Conservation (phyloP, 2,113 vertebrate species). For the Aix galericulata region DNA sequence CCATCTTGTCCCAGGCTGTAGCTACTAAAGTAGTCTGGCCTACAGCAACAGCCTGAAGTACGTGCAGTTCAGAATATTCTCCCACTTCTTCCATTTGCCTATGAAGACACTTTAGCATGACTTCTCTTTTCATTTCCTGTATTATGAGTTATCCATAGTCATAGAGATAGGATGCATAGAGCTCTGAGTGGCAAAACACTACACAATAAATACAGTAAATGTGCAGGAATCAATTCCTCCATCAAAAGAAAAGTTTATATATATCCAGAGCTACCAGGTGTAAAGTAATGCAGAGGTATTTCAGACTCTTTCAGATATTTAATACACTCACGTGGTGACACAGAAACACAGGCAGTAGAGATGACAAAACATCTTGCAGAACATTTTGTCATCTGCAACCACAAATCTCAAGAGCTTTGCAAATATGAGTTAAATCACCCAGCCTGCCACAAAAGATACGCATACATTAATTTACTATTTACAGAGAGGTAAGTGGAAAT, state of each 20-base stretch:
- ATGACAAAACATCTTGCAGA: not conserved
- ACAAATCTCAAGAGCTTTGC: not conserved
- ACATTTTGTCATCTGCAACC: not conserved
- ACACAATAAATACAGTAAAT: not conserved
- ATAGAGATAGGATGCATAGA: not conserved
- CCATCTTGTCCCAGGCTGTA: slow-evolving; percentile 61
- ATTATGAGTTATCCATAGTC: not conserved
- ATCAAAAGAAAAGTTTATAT: not conserved
- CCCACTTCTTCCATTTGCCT: slow-evolving; percentile 65
- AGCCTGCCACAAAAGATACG: not conserved
- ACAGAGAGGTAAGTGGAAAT: not conserved
- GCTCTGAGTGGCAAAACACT: not conserved
- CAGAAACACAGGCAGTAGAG: not conserved
- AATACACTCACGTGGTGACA: not conserved
- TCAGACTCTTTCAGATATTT: not conserved
- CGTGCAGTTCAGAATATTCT: slow-evolving; percentile 65
- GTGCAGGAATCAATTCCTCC: not conserved
- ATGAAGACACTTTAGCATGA: not conserved
- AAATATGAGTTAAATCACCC: not conserved
- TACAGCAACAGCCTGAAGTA: slow-evolving; percentile 58
- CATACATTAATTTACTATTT: not conserved
- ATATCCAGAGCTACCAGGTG: not conserved
- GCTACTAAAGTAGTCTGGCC: slow-evolving; percentile 74
- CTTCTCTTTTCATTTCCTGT: not conserved
- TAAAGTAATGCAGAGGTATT: not conserved